phyloP scores from a whole-genome alignment of 2,113 vertebrate species.

The Seriola aureovittata region DNA sequence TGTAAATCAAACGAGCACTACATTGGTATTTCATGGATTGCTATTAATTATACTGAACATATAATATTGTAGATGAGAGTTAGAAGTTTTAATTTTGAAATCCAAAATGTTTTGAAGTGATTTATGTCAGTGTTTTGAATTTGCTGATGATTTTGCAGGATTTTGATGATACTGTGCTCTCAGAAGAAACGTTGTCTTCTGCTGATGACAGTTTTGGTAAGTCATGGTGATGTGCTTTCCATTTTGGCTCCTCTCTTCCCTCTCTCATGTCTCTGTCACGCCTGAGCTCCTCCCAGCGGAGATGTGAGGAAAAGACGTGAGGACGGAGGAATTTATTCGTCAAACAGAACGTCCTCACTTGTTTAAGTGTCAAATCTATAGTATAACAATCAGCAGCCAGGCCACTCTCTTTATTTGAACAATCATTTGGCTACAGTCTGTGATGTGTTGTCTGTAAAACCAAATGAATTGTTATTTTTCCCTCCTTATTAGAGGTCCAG shows the following conservation, averaged over 20 bases:
- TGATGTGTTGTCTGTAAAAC: background rate
- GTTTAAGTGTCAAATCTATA: no score
- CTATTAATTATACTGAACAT: no score
- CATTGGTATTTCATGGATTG: no score
- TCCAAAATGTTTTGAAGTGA: background rate
- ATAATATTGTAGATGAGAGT: no score
- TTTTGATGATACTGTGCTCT: background rate
- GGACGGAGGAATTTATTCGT: no score
- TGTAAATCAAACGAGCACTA: no score
- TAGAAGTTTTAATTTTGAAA: background rate
- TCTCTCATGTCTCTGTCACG: background rate
- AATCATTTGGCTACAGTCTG: background rate
- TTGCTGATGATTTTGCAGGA: slow-evolving; percentile 29
- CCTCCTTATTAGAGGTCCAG: slow-evolving; percentile 38
- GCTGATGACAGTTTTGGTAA: slow-evolving; percentile 62
- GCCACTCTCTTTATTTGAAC: no score
- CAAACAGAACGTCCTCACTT: no score
- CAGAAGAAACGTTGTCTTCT: background rate
- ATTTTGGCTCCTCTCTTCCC: no score
- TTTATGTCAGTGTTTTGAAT: background rate
- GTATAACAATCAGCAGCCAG: no score
- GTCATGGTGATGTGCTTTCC: background rate
- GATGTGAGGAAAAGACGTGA: background rate
- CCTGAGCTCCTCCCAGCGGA: no score
- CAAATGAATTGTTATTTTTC: background rate